Evolutionary conservation across 2,113 vertebrate genomes (phyloP).

Genomic region (Nothocercus julius): DNA sequence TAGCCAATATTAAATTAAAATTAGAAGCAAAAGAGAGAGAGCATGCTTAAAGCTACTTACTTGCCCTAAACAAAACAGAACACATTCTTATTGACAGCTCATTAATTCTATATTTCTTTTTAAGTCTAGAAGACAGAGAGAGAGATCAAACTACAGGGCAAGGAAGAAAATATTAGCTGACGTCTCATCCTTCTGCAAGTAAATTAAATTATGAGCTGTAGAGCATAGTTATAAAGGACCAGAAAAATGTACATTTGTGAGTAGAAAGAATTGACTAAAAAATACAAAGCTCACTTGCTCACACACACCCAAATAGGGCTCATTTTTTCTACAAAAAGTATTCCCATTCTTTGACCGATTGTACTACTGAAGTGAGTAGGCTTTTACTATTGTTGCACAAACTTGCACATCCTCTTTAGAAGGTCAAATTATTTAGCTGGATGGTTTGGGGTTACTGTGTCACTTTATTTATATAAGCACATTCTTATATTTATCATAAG

Average conservation of each 20-base stretch:
- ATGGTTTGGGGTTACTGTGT: not conserved
- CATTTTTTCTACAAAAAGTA: not conserved
- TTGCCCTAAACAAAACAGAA: not conserved
- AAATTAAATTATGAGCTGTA: not conserved
- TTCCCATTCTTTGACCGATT: not conserved
- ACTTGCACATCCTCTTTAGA: not conserved
- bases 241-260: not conserved
- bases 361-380: not conserved
- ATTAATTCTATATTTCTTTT: not conserved
- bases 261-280: not conserved
- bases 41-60: not conserved
- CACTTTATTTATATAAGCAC: not conserved
- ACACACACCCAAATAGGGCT: not conserved
- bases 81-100: not conserved
- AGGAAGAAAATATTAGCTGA: not conserved
- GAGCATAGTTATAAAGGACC: not conserved
- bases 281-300: not conserved
- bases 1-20: not conserved
- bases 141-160: not conserved
- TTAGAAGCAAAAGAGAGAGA: not conserved
- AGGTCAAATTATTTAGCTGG: not conserved
- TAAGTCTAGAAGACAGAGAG: not conserved
- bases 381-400: not conserved
- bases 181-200: not conserved
- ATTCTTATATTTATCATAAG: not conserved